Conservation (phyloP, 1,140 invertebrate genomes). For the Brachionus asplanchnoidis region DNA sequence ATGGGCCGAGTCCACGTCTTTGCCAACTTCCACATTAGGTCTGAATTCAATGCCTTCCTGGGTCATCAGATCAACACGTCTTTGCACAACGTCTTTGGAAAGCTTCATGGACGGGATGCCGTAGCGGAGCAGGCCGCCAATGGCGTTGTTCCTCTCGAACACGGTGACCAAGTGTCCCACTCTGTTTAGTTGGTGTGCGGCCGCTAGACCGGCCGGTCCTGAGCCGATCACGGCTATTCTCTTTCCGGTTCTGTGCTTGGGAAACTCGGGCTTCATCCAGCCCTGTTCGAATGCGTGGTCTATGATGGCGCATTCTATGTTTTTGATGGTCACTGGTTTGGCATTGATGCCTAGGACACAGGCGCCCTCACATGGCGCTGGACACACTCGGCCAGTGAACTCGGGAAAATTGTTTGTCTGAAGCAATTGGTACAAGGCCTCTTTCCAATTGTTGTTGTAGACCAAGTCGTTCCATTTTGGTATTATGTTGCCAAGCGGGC, state of each 20-base stretch:
- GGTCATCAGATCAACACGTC: slow-evolving; percentile 77
- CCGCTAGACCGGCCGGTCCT: slow-evolving; percentile 87
- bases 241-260: slow-evolving; percentile 71
- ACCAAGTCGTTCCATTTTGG: slow-evolving; percentile 98
- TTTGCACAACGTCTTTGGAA: slow-evolving; percentile 77
- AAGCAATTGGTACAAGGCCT: slow-evolving; percentile 86
- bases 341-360: slow-evolving; percentile 78
- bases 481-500: slow-evolving; percentile 95
- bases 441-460: slow-evolving; percentile 88
- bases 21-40: slow-evolving; percentile 82
- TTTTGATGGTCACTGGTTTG: slow-evolving; percentile 95
- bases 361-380: slow-evolving; percentile 95
- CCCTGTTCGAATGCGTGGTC: slow-evolving; percentile 95
- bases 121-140: slow-evolving; percentile 90
- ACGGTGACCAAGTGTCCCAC: slow-evolving; percentile 81
- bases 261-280: slow-evolving; percentile 80
- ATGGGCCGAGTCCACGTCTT: slow-evolving; percentile 70
- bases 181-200: slow-evolving; percentile 94
- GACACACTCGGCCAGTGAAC: slow-evolving; percentile 95
- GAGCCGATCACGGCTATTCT: slow-evolving; percentile 87
- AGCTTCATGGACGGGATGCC: slow-evolving; percentile 98
- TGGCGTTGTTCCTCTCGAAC: slow-evolving; percentile 88
- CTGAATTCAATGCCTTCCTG: slow-evolving; percentile 87
- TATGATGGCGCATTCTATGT: slow-evolving; percentile 97
- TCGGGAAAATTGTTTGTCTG: slow-evolving; percentile 99